Base-by-base conservation (phyloP, 2,113 vertebrate genomes). In the Excalfactoria chinensis region DNA sequence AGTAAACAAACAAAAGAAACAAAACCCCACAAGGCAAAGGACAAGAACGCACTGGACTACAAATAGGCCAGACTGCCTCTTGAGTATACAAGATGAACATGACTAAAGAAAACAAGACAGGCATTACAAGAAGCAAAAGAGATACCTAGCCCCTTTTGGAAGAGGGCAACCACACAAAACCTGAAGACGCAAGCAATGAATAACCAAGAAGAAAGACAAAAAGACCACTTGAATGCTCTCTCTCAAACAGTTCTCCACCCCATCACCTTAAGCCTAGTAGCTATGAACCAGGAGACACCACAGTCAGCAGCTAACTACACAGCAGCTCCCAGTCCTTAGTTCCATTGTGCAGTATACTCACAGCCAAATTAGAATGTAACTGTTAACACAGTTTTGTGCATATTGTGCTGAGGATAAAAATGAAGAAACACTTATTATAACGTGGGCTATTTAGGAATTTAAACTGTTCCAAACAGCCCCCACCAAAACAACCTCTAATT, bases 321-420 rank as follows among this genome's bases (percentile, higher is more conserved):
- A 44, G 41, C 41, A 55, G 7, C 32, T 84, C 21, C 4, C 28
- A 23, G 15, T 8, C 37, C 26, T 34, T 30, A 43, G 9, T 13
- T 62, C 20, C 20, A 11, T 23, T 14, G 7, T 21, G 43, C 16
- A 40, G 11, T 20, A 20, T 17, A 68, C 32, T 43, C 7, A 3
- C 41, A 58, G 60, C 12, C 62, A 32, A 68, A 13, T 51, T 37
- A 3, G 2, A 44, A 58, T 8, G 6, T 11, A 56, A 32, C 17
- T n/a, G 3, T 28, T 78, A 20, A 40, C 63, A 51, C 34, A 32
- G 21, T 14, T 73, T 41, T 53, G 2, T 51, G 20, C 22, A 46
- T 6, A 20, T 35, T 0, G 0, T 32, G 9, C n/a, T 43, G 5
- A 40, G 7, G 25, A 58, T 40, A 71, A 26, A n/a, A 12, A 63